phyloP scores from a whole-genome alignment of 1,140 invertebrate genomes.

The Tetramorium parvispinum region DNA sequence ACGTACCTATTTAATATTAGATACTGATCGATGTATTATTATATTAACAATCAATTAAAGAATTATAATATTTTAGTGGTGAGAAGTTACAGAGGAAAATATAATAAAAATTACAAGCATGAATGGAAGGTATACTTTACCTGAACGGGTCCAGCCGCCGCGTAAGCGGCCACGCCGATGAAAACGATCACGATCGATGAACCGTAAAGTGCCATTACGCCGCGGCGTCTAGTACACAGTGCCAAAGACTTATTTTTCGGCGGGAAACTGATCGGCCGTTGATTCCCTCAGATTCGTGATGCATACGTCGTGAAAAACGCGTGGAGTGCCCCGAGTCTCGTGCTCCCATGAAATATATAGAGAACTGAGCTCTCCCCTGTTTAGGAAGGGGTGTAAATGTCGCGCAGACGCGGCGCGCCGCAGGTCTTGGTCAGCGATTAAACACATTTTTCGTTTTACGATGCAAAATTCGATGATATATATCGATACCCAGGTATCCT shows the following conservation, averaged over 20 bases:
- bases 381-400: constrained; percentile 58
- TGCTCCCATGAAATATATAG: constrained; percentile 78
- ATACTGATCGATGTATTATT: no score
- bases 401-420: constrained; percentile 34
- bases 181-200: constrained; percentile 50
- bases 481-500: no score
- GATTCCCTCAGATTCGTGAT: neutral
- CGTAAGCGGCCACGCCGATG: constrained; percentile 39
- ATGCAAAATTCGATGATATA: neutral
- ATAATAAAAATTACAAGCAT: neutral
- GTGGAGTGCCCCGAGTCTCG: constrained; percentile 65
- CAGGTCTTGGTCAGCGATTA: constrained; percentile 11
- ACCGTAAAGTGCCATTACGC: constrained; percentile 36
- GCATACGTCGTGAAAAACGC: constrained; percentile 63
- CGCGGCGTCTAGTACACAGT: neutral
- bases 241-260: neutral
- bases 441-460: neutral
- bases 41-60: neutral
- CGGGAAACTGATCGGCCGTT: neutral
- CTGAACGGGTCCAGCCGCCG: constrained; percentile 54
- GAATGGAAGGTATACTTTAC: constrained; percentile 36
- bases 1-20: neutral
- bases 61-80: neutral
- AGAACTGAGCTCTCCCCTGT: constrained; percentile 41
- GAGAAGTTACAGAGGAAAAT: neutral